Base-by-base conservation (phyloP, 2,113 vertebrate species). In the Neolamprologus sp. region DNA sequence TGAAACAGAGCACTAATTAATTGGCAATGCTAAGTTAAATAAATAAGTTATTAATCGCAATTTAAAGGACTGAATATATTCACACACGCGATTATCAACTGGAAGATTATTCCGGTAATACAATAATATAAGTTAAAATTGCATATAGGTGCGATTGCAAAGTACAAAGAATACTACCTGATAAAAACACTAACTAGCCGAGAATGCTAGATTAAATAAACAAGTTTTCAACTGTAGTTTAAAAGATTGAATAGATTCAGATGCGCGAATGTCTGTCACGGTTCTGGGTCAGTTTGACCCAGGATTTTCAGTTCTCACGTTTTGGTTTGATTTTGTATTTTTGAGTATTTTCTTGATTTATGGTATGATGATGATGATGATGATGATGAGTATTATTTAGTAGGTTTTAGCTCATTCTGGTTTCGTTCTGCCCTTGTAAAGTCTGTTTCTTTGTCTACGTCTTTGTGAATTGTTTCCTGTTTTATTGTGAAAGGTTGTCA, bases 231-330 rank as follows among this genome's bases (percentile, higher is more conserved):
- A 58, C 7, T 2, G 5, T 58, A 58, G 55, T 58, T 58, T 58
- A 4, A 58, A 28, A 5, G 5, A 16, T 28, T 58, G 55, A 58
- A 58, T 58, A 58, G 55, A 4, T 58, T 57, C 23, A 57, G 7
- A 57, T 28, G 12, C 4, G 7, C 0, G 0, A 57, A 57, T 57
- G 54, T 57, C 21, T 55, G 54, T 55, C 54, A 55, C 21, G 0
- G 54, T 55, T 1, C 21, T 4, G 54, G 54, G 21, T 26, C 54
- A 55, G 54, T 55, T 26, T 55, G 11, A 26, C 21, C 7, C 21
- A 26, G 7, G 7, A 55, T 55, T 55, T 55, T 55, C 21, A 55
- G 21, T 55, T 55, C 11, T 55, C 54, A 0, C 0, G 21, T 55
- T 14, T 55, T 55, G 54, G 54, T 55, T 55, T 55, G 4, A 1